Evolutionary conservation across 2,888 invertebrate species (phyloP), one percentile per base, ranked within the genome.

Genomic region (Prosopocoilus inquinatus): DNA sequence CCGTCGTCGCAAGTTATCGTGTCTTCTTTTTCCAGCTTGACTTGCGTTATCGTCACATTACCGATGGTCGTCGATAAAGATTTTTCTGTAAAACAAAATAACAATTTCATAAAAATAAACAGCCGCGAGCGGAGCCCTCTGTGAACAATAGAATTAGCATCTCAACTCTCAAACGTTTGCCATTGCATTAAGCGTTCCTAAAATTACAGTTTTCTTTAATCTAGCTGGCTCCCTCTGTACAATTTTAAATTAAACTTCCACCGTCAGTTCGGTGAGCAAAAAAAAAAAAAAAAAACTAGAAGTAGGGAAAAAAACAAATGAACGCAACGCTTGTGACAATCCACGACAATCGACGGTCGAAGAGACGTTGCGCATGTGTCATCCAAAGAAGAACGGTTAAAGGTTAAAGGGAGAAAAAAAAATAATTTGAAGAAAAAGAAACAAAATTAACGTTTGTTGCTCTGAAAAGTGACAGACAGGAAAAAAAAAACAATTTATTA

Each of bases 1-100:
- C 89, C 88, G 3, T 85, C 86, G 59, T 87, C 83, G 68, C 85
- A 86, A 66, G 80, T 83, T 66, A 87, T 79, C 51, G 86, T 82
- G 47, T 77, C 75, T 3, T 77, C 77, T 63, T 81, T 78, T 50
- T 79, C 78, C 75, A 81, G 70, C 62, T 79, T 79, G 1, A 80
- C 70, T 1, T 81, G 79, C 0, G 81, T 81, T 20, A 84, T 86
- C 15, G 87, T 88, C 13, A 88, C 87, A 67, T 81, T 88, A 1
- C 88, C 87, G 5, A 13, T 11, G 38, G 38, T 38, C 3, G 38
- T 13, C 7, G 38, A 12, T 11, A 11, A 12, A 15, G 32, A 11
- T n/a, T 46, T 46, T 46, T 46, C 46, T 46, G 7, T 13, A 11
- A 41, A 41, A 41, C 2, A 41, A 11, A 9, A 9, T 9, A 1